These are phyloP conservation scores for Pollenia amentaria DNA, from an alignment of 2,888 invertebrate genomes.

Conservation along the genomic window DNA sequence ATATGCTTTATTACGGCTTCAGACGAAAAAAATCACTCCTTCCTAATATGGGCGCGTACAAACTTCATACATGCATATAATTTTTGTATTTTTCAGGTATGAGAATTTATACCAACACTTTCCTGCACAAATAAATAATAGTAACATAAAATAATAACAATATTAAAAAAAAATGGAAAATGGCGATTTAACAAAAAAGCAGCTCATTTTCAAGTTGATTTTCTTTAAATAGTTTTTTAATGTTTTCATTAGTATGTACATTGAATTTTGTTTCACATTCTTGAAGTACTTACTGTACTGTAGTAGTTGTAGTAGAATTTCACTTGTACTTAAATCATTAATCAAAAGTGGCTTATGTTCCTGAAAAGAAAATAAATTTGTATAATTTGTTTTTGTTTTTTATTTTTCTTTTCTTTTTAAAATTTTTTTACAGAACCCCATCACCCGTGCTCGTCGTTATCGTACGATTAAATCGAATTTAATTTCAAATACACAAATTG, in stretches of 20 bases:
- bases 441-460: conserved; percentile 84
- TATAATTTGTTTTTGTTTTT: conserved; percentile 68
- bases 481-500: conserved; percentile 83
- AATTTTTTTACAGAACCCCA: conserved; percentile 83
- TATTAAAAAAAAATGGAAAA: neutral
- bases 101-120: too few species aligned
- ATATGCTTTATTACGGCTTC: too few species aligned
- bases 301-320: neutral
- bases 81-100: too few species aligned
- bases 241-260: conserved; percentile 15
- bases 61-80: too few species aligned
- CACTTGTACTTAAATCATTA: conserved; percentile 10
- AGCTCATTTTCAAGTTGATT: conserved; percentile 22
- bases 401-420: conserved; percentile 65
- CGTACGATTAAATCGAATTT: conserved; percentile 84
- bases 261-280: conserved; percentile 36
- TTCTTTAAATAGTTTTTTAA: conserved; percentile 18
- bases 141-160: conserved; percentile 4
- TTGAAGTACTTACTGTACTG: neutral
- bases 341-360: conserved; percentile 58
- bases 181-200: conserved; percentile 23
- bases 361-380: conserved; percentile 60
- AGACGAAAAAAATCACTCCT: too few species aligned
- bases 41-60: too few species aligned
- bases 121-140: neutral